A percentile compares a stretch with the other conserved stretches of the same genome.
Conservation (phyloP, 2,888 invertebrate genomes). For the Tetropium fuscum region DNA sequence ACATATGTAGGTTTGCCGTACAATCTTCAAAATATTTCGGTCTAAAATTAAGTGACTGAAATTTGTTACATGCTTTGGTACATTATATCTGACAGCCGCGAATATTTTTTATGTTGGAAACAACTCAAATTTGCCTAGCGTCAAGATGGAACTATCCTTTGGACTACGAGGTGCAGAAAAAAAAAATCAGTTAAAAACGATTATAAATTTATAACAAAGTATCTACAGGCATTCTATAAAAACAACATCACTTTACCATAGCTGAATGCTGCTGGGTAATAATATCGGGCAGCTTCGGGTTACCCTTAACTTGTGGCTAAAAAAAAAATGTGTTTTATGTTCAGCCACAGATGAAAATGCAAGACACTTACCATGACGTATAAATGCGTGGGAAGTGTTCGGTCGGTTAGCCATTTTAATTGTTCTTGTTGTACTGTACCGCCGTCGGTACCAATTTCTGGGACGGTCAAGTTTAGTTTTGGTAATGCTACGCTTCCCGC, state of each 20-base stretch:
- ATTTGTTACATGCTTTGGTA: no score
- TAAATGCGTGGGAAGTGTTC: slow-evolving; percentile 74
- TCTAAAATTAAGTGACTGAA: no score
- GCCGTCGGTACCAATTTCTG: slow-evolving; percentile 63
- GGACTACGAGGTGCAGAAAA: no score
- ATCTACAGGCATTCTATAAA: not conserved
- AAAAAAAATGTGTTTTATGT: slow-evolving; percentile 28
- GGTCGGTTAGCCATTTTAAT: slow-evolving; percentile 69
- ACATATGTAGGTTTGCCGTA: no score
- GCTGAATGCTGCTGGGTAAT: slow-evolving; percentile 22
- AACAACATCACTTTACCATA: slow-evolving; percentile 12
- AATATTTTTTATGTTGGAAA: no score
- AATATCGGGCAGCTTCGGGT: slow-evolving; percentile 38
- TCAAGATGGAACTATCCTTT: no score
- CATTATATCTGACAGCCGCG: no score
- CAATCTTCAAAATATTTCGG: no score
- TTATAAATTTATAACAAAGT: no score
- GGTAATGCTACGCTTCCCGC: slow-evolving; percentile 82
- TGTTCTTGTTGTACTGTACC: slow-evolving; percentile 66
- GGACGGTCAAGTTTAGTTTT: slow-evolving; percentile 69
- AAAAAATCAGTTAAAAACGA: not conserved
- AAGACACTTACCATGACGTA: slow-evolving; percentile 72
- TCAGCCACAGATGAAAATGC: not conserved
- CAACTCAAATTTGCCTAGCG: no score
- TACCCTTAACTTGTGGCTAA: slow-evolving; percentile 57